Evolutionary conservation across 2,888 invertebrate genomes (phyloP), one percentile per base, ranked within the genome.

Genomic region (Mactromeris polynyma): DNA sequence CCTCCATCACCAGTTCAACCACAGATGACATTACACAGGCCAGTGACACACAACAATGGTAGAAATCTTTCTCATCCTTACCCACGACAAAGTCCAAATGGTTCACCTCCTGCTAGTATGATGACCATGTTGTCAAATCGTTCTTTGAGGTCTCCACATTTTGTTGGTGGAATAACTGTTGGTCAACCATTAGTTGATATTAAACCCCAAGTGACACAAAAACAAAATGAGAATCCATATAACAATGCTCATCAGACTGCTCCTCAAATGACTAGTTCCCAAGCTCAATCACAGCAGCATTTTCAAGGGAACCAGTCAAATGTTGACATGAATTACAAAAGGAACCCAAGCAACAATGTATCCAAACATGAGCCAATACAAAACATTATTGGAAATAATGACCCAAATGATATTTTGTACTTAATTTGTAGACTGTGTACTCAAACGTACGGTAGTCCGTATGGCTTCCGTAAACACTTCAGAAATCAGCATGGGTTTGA

Each of bases 391-490:
- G 96, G 96, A 14, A 94, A 93, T 86, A 95, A 96, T 88, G 94
- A 96, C 21, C 94, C 95, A 0, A 94, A 93, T 89, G 96, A 96
- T 88, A 96, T 96, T 83, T 92, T 96, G 21, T 96, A 96, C 89
- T 91, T 96, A 38, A 96, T 95, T 36, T 96, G 96, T 90, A 93
- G 94, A 79, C 89, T 96, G 40, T 96, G 96, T 89, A 92, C 94
- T 17, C 95, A 95, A 81, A 96, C 96, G 0, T 96, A 96, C 86
- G 96, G 96, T 17, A 96, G 96, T 87, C 95, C 95, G 1, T 96
- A 96, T 91, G 96, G 95, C 46, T 96, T 96, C 88, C 89, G 96
- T 77, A 96, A 96, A 88, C 96, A 96, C 90, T 96, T 96, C 86
- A 90, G 95, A 51, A 96, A 96, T 89, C 95, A 95, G 81, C 96